Percentiles rank a stretch among this genome's conserved stretches.
Conservation (phyloP, 92 coral and sea anemone species). For the Chrysogorgia sp. region DNA sequence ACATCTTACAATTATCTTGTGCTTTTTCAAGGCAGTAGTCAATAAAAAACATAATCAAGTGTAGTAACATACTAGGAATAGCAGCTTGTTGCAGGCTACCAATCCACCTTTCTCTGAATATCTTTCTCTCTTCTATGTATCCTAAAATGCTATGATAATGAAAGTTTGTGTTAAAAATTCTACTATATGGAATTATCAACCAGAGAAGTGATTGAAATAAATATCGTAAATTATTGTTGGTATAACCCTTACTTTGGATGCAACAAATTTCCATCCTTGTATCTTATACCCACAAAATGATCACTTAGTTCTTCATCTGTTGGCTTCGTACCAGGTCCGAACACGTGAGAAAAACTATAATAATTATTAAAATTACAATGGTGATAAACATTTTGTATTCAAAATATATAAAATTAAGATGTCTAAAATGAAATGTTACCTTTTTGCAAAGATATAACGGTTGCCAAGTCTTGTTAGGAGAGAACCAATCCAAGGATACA, state of each 20-base stretch:
- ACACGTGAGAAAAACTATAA: slow-evolving; percentile 70
- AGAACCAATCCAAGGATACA: background rate
- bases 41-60: background rate
- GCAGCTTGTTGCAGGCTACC: slow-evolving; percentile 74
- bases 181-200: background rate
- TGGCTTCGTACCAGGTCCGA: slow-evolving; percentile 86
- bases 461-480: background rate
- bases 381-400: background rate
- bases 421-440: no score
- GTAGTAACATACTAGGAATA: slow-evolving; percentile 83
- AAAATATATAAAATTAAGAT: background rate
- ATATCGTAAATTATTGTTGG: background rate
- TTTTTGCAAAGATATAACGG: background rate
- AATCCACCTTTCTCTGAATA: slow-evolving; percentile 83
- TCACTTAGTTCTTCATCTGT: slow-evolving; percentile 74
- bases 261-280: slow-evolving; percentile 84
- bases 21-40: background rate
- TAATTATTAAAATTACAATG: background rate
- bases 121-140: slow-evolving; percentile 73
- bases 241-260: slow-evolving; percentile 74
- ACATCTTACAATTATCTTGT: no score
- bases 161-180: background rate
- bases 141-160: slow-evolving; percentile 82
- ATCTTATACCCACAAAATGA: slow-evolving; percentile 75
- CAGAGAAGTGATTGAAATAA: background rate